These are phyloP conservation scores for Xiphophorus birchmanni DNA, from an alignment of 2,797 vertebrate species.

Conservation along the genomic window DNA sequence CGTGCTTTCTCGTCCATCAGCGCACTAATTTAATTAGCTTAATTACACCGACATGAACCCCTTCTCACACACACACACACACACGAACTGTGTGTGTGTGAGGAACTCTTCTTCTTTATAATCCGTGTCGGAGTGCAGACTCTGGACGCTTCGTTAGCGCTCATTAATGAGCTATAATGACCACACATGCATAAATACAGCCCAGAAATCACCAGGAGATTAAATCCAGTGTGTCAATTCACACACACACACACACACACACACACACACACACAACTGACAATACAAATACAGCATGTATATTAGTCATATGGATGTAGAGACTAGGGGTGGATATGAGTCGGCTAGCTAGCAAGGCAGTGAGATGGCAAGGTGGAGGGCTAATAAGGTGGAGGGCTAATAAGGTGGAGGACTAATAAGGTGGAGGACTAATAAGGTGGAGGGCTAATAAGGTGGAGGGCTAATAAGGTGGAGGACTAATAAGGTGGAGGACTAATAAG, in stretches of 20 bases:
- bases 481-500: too few relatives aligned
- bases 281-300: background rate
- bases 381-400: too few relatives aligned
- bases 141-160: constrained; percentile 68
- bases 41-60: constrained; percentile 72
- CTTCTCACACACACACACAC: constrained; percentile 26
- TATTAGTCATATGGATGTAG: background rate
- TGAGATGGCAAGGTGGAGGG: too few relatives aligned
- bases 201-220: background rate
- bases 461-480: too few relatives aligned
- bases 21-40: constrained; percentile 84
- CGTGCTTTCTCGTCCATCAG: constrained; percentile 80
- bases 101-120: constrained; percentile 6
- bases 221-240: constrained; percentile 11
- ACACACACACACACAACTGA: background rate
- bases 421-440: too few relatives aligned
- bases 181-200: constrained; percentile 20
- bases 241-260: background rate
- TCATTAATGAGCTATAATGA: constrained; percentile 70
- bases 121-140: constrained; percentile 64
- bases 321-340: background rate
- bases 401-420: too few relatives aligned
- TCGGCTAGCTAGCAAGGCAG: background rate
- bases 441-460: too few relatives aligned
- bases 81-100: background rate